These are phyloP conservation scores for Notothenia rossii DNA, from an alignment of 2,113 vertebrate genomes.

Conservation along the genomic window DNA sequence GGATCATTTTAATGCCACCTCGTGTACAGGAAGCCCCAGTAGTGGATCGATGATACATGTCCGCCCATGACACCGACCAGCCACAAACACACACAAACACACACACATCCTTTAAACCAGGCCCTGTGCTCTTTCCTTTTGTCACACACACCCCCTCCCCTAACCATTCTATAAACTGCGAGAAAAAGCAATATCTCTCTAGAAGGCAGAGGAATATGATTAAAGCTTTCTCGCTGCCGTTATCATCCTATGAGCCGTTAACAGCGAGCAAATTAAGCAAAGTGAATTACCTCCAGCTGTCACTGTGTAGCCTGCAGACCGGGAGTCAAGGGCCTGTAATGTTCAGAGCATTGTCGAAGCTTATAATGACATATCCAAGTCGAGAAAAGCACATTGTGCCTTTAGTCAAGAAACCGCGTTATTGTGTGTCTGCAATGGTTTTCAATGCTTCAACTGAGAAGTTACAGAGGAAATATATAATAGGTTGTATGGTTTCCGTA, in stretches of 20 bases:
- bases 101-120: not conserved
- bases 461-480: not conserved
- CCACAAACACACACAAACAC: not conserved
- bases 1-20: slow-evolving; percentile 80
- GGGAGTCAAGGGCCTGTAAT: slow-evolving; percentile 57
- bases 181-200: slow-evolving; percentile 77
- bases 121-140: slow-evolving; percentile 9
- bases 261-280: slow-evolving; percentile 73
- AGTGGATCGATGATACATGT: slow-evolving; percentile 72
- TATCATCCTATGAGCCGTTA: slow-evolving; percentile 75
- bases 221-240: slow-evolving; percentile 62
- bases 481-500: not conserved
- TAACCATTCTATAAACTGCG: slow-evolving; percentile 63
- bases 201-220: slow-evolving; percentile 76
- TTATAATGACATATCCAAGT: slow-evolving; percentile 57
- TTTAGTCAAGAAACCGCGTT: slow-evolving; percentile 17
- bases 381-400: slow-evolving; percentile 13
- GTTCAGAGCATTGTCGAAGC: slow-evolving; percentile 52
- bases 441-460: slow-evolving; percentile 22
- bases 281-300: slow-evolving; percentile 79
- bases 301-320: slow-evolving; percentile 61
- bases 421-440: slow-evolving; percentile 14
- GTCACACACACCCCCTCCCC: slow-evolving; percentile 26
- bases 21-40: slow-evolving; percentile 70
- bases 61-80: slow-evolving; percentile 58